Base-by-base conservation (phyloP, 2,888 invertebrate genomes). In the Balanococcus diminutus region DNA sequence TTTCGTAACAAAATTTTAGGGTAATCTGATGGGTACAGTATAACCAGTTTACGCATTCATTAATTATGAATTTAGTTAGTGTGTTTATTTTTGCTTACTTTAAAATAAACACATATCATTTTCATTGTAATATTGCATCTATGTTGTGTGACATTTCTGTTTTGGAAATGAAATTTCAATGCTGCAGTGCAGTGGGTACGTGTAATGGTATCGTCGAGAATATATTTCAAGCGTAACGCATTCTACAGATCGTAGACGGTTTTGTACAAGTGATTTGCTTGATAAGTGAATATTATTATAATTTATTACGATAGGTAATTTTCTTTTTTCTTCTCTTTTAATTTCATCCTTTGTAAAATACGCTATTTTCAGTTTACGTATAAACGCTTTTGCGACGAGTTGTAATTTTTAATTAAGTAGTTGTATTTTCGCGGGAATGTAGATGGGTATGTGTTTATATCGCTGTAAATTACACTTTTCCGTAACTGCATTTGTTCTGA, bases 61-160 rank as follows among this genome's bases (percentile, higher is more conserved):
- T 32, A 67, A 84, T 39, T 1, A 84, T 36, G 28, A 61, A 39
- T 32, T 84, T 31, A 61, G 56, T 67, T 67, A 16, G 39, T 67
- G 84, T 67, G 84, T 84, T 84, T 67, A 84, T 84, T 84, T 72
- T 36, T 67, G 28, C 67, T 79, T 79, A 36, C 9, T 22, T 32
- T 67, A 36, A 83, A 84, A 84, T 84, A 67, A 84, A 84, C 84
- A 67, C 67, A 67, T 84, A 84, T 82, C 82, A 56, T 82, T 56
- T 82, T 82, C 32, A 32, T 72, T 67, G 67, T 67, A 84, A 19
- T 61, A 67, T 16, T 82, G 39, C 72, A 72, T 72, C 67, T 19
- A 84, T 67, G 84, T 61, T 84, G 72, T 84, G 72, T 84, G 36
- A n/a, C n/a, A n/a, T n/a, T n/a, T n/a, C 39, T 39, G 39, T 67